These are phyloP conservation scores for Dorcus hopei DNA, from an alignment of 2,888 invertebrate genomes.

Conservation along the genomic window DNA sequence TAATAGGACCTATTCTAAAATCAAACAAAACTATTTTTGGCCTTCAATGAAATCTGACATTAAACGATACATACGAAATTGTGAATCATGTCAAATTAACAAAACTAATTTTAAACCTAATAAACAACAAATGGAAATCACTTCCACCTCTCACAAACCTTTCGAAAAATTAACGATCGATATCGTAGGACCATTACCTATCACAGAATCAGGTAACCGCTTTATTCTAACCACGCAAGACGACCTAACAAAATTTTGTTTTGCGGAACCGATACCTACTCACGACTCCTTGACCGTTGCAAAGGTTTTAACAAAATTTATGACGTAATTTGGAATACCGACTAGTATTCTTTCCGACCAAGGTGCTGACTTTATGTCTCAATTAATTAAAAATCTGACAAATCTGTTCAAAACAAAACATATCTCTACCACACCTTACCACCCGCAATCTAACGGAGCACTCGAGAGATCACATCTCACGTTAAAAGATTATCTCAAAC, in stretches of 20 bases:
- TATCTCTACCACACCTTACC: too few relatives aligned
- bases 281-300: constrained; percentile 37
- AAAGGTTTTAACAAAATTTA: constrained; percentile 23
- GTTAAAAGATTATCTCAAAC: too few relatives aligned
- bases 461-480: too few relatives aligned
- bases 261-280: constrained; percentile 35
- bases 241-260: constrained; percentile 39
- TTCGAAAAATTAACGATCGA: constrained; percentile 35
- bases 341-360: too few relatives aligned
- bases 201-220: constrained; percentile 33
- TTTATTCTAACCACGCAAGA: constrained; percentile 40
- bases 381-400: too few relatives aligned
- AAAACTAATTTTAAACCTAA: constrained; percentile 16
- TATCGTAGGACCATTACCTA: constrained; percentile 36
- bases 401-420: too few relatives aligned
- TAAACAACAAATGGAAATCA: constrained; percentile 31
- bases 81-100: constrained; percentile 30
- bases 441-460: too few relatives aligned
- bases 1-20: too few relatives aligned
- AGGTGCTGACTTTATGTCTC: too few relatives aligned
- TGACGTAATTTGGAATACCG: constrained; percentile 22
- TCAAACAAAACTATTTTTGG: too few relatives aligned
- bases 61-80: constrained; percentile 19
- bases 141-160: constrained; percentile 20
- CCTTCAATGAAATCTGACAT: constrained; percentile 15